A percentile compares a stretch with the other conserved stretches of the same genome.
phyloP scores from a whole-genome alignment of 2,888 invertebrate species.

The Dorcus hopei region DNA sequence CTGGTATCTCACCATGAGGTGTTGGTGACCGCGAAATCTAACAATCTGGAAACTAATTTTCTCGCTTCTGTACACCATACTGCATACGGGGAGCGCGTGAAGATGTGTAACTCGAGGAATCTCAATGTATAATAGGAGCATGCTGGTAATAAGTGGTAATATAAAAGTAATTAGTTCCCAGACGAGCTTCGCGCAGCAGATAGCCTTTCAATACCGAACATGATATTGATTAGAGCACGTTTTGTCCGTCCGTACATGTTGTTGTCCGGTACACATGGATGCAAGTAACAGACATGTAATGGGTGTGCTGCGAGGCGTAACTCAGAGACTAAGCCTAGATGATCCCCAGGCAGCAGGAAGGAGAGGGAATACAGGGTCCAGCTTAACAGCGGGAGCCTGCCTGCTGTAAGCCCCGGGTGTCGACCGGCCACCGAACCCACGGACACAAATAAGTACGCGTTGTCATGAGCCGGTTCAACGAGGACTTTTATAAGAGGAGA shows the following conservation, averaged over 20 bases:
- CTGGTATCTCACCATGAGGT: too few species aligned
- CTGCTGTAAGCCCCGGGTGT: constrained; percentile 38
- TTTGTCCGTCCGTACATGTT: neutral
- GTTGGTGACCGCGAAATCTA: too few species aligned
- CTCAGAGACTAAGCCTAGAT: constrained; percentile 20
- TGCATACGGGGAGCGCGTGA: too few species aligned
- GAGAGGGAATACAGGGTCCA: constrained; percentile 19
- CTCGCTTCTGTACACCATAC: too few species aligned
- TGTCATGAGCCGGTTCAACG: constrained; percentile 21
- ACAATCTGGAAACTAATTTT: too few species aligned
- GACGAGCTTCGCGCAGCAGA: neutral
- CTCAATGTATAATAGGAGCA: neutral
- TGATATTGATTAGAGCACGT: constrained; percentile 1
- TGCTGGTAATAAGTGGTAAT: neutral
- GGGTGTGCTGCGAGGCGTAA: constrained; percentile 21
- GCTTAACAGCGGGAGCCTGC: constrained; percentile 23
- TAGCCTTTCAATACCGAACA: constrained; percentile 1
- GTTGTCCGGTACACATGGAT: constrained; percentile 2
- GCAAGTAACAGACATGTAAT: constrained; percentile 19
- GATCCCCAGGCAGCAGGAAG: constrained; percentile 20
- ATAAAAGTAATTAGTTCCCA: constrained; percentile 1
- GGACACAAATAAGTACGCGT: constrained; percentile 35
- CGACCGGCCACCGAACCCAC: constrained; percentile 48
- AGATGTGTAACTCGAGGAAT: too few species aligned
- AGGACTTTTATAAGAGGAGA: constrained; percentile 19